These are phyloP conservation scores for Diplolepis rosae DNA, from an alignment of 2,888 invertebrate genomes.

Conservation along the genomic window DNA sequence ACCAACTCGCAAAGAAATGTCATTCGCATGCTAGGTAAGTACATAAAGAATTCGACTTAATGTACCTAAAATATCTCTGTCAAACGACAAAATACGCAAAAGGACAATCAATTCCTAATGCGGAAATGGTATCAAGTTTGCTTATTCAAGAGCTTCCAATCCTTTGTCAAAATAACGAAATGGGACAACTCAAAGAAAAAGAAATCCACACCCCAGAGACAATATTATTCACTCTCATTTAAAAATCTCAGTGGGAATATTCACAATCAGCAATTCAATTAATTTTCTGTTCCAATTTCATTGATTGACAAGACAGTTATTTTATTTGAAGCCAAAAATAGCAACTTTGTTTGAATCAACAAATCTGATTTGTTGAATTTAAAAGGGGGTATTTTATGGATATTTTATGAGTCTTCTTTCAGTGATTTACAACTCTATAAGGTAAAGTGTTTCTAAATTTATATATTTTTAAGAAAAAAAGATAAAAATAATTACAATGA, in stretches of 20 bases:
- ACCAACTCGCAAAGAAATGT: conserved; percentile 78
- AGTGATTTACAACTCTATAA: too few species aligned
- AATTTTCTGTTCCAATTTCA: neutral
- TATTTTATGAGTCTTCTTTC: neutral
- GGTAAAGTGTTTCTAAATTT: neutral
- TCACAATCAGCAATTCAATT: neutral
- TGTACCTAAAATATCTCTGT: neutral
- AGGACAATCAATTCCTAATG: neutral
- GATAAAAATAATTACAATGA: neutral
- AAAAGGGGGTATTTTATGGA: too few species aligned
- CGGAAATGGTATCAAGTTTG: neutral
- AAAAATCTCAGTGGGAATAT: neutral
- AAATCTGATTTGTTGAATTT: too few species aligned
- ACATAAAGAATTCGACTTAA: neutral
- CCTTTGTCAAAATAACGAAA: conserved; percentile 8
- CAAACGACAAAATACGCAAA: neutral
- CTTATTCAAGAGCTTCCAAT: neutral
- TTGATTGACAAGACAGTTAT: neutral
- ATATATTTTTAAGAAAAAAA: neutral
- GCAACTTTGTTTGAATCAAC: too few species aligned
- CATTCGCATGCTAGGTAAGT: conserved; percentile 87
- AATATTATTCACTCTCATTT: neutral
- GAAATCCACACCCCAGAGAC: neutral
- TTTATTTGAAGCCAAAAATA: too few species aligned
- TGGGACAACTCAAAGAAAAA: neutral